A percentile compares a stretch with the other conserved stretches of the same genome.
Conservation (phyloP, 2,888 invertebrate species). For the Mellilla xanthometata region DNA sequence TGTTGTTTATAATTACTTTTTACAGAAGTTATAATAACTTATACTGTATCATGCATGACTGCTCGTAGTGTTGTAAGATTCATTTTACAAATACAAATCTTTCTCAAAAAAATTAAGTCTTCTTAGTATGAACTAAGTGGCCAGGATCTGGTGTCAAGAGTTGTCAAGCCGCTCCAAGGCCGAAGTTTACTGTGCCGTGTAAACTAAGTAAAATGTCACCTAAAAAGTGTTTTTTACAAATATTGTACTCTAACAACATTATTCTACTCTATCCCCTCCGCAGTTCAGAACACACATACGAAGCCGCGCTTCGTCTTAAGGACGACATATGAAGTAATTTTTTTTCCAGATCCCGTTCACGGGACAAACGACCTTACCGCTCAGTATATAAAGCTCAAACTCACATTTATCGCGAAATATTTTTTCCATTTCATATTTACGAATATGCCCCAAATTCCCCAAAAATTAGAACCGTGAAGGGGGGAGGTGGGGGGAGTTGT, state of each 20-base stretch:
- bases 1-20: no score
- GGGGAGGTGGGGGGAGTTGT: conserved; percentile 58
- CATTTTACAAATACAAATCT: no score
- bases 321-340: conserved; percentile 84
- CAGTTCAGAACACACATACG: conserved; percentile 76
- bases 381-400: conserved; percentile 44
- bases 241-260: conserved; percentile 15
- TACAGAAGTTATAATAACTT: no score
- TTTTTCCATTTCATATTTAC: conserved; percentile 84
- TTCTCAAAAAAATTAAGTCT: no score
- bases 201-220: no score
- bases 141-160: no score
- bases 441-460: conserved; percentile 84
- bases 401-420: conserved; percentile 67
- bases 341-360: conserved; percentile 64
- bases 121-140: no score
- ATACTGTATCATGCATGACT: no score
- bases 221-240: neutral
- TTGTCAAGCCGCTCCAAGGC: no score
- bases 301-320: conserved; percentile 82
- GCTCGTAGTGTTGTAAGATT: no score
- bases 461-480: conserved; percentile 84
- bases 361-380: conserved; percentile 47
- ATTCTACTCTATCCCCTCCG: conserved; percentile 44
- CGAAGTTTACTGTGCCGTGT: no score